phyloP scores from a whole-genome alignment of 2,888 invertebrate genomes.

The Lycia hirtaria region DNA sequence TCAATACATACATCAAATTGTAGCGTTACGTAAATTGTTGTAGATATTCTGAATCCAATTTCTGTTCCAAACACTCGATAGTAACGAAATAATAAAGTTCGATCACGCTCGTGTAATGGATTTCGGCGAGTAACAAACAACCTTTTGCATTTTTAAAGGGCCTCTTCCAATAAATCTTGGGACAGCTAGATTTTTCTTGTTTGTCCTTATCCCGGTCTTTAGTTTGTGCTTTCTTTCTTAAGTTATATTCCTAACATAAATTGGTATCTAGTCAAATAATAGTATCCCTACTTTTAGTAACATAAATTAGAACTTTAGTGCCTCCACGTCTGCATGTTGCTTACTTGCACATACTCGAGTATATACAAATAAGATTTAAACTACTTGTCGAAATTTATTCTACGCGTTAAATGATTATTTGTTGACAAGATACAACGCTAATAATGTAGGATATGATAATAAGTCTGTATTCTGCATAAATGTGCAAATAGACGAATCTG shows the following conservation, averaged over 20 bases:
- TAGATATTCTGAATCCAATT: slow-evolving; percentile 21
- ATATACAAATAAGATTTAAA: too few species aligned
- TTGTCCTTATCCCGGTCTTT: slow-evolving; percentile 19
- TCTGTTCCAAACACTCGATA: slow-evolving; percentile 27
- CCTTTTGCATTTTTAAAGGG: slow-evolving; percentile 40
- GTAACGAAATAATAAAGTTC: slow-evolving; percentile 31
- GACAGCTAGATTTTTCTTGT: slow-evolving; percentile 37
- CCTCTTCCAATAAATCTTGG: slow-evolving; percentile 40
- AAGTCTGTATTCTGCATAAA: too few species aligned
- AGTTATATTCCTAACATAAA: slow-evolving; percentile 18
- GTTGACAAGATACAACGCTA: too few species aligned
- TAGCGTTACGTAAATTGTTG: slow-evolving; percentile 11
- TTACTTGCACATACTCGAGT: too few species aligned
- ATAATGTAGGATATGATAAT: too few species aligned
- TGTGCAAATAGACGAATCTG: too few species aligned
- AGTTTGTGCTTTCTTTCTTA: slow-evolving; percentile 6
- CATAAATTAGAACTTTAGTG: too few species aligned
- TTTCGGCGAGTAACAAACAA: slow-evolving; percentile 37
- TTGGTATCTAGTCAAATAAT: background rate
- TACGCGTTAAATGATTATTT: too few species aligned
- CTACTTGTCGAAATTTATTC: too few species aligned
- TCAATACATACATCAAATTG: background rate
- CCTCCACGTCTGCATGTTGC: too few species aligned
- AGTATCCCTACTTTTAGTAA: background rate
- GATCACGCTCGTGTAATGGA: slow-evolving; percentile 39